Conservation (phyloP, 1,140 invertebrate species). For the Phymastichus coffea region DNA sequence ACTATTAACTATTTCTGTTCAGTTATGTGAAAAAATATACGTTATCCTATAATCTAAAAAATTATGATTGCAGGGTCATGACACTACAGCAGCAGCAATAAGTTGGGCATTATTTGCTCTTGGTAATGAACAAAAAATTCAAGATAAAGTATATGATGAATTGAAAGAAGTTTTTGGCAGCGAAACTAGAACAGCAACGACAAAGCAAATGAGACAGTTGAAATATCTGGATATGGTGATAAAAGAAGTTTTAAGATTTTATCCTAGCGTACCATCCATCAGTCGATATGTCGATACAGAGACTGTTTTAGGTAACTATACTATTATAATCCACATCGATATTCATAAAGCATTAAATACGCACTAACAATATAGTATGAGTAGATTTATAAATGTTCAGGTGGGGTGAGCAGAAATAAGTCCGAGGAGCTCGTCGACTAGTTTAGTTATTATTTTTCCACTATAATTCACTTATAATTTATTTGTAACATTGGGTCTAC, state of each 20-base stretch:
- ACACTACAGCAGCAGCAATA: conserved; percentile 66
- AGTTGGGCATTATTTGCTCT: conserved; percentile 54
- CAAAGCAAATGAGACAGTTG: conserved; percentile 56
- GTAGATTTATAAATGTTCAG: too few species aligned
- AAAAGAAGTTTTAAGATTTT: conserved; percentile 63
- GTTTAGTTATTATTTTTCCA: too few species aligned
- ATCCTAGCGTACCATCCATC: conserved; percentile 65
- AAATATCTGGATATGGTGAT: conserved; percentile 66
- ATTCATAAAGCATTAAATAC: too few species aligned
- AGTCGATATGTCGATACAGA: conserved; percentile 51
- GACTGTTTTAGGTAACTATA: conserved; percentile 45
- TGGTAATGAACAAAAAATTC: conserved; percentile 59
- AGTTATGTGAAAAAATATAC: background rate
- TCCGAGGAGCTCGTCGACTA: too few species aligned
- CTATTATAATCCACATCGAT: too few species aligned
- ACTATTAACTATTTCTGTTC: conserved; percentile 10
- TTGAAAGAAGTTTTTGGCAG: conserved; percentile 60
- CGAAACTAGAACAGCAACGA: conserved; percentile 40
- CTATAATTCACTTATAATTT: too few species aligned
- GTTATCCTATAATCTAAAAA: background rate
- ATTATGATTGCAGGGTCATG: conserved; percentile 60
- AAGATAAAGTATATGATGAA: conserved; percentile 67
- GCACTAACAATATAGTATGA: too few species aligned
- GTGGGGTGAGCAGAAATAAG: too few species aligned
- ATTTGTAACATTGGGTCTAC: too few species aligned